Evolutionary conservation across 2,113 vertebrate species (phyloP), one percentile per base, ranked within the genome.

Genomic region (Xiphophorus maculatus): DNA sequence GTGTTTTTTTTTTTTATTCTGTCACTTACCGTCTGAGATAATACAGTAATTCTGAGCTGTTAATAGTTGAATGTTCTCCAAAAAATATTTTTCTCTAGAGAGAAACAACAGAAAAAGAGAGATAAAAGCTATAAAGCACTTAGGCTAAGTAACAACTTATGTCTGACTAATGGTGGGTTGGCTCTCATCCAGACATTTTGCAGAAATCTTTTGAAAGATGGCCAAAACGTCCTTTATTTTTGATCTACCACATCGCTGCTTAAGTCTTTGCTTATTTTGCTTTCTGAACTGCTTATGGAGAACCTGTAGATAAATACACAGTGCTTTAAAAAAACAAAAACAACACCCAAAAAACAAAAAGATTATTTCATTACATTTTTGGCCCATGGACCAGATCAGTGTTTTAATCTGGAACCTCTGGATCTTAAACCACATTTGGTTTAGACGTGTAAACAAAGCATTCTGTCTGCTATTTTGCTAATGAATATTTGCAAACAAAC

Each of bases 81-180:
- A 71, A 88, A 4, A 78, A 1, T 8, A 5, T 35, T 73, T 77
- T 27, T 58, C 9, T 25, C 35, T 13, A 44, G 29, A 82, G 73
- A 65, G 78, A 54, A 67, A 64, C 14, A 33, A 63, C 63, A 64
- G 33, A 14, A 19, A n/a, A n/a, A 69, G 58, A 4, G 71, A 35
- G 61, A 63, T 7, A 63, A 84, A 67, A 79, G 80, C 68, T 63
- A 68, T n/a, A 66, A 77, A 69, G 80, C 82, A 84, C 84, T 89
- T 66, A 83, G 81, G 30, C 68, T 80, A 70, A 91, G 78, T 76
- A 48, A 77, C 68, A 58, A 60, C 77, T 76, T 70, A 42, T 78
- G 66, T 79, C 35, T 54, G 33, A 69, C 22, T 84, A 65, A 77
- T 69, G 30, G 74, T 11, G 48, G 51, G 5, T 33, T 77, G 74